Percentiles rank a stretch among this genome's conserved stretches.
Evolutionary conservation across 2,888 invertebrate genomes (phyloP).

Genomic region (Sesia apiformis): DNA sequence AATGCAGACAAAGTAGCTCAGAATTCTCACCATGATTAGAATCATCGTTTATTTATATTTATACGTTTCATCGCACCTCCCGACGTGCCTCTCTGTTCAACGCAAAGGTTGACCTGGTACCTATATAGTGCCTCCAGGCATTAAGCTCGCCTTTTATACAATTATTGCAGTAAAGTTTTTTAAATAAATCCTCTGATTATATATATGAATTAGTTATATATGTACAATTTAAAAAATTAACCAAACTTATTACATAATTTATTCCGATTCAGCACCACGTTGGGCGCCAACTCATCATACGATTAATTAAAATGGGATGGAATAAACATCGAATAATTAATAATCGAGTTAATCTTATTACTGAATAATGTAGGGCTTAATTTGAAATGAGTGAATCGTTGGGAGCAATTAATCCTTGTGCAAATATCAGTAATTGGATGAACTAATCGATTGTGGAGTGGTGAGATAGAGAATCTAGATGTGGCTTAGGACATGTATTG

Average conservation of each 20-base stretch:
- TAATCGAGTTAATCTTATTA: not conserved
- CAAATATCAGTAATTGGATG: slow-evolving; percentile 54
- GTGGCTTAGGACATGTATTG: not conserved
- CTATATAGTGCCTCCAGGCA: too few relatives aligned
- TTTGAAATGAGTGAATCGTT: slow-evolving; percentile 24
- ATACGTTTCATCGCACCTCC: too few relatives aligned
- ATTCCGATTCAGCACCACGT: slow-evolving; percentile 15
- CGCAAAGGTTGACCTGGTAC: too few relatives aligned
- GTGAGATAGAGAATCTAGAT: not conserved
- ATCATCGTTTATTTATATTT: too few relatives aligned
- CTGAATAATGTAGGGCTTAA: slow-evolving; percentile 4
- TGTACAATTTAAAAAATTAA: not conserved
- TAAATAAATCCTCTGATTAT: too few relatives aligned
- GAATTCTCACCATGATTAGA: too few relatives aligned
- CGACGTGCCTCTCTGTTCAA: too few relatives aligned
- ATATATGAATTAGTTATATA: too few relatives aligned
- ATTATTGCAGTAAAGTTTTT: too few relatives aligned
- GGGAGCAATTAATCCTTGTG: slow-evolving; percentile 49
- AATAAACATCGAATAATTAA: not conserved
- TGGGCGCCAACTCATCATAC: slow-evolving; percentile 24
- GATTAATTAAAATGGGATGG: not conserved
- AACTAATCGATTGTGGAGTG: slow-evolving; percentile 34
- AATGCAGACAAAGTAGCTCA: too few relatives aligned
- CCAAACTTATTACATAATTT: slow-evolving; percentile 2
- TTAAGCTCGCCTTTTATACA: too few relatives aligned